Evolutionary conservation across 1,140 invertebrate genomes (phyloP).

Genomic region (Leptinotarsa undecemlineata): DNA sequence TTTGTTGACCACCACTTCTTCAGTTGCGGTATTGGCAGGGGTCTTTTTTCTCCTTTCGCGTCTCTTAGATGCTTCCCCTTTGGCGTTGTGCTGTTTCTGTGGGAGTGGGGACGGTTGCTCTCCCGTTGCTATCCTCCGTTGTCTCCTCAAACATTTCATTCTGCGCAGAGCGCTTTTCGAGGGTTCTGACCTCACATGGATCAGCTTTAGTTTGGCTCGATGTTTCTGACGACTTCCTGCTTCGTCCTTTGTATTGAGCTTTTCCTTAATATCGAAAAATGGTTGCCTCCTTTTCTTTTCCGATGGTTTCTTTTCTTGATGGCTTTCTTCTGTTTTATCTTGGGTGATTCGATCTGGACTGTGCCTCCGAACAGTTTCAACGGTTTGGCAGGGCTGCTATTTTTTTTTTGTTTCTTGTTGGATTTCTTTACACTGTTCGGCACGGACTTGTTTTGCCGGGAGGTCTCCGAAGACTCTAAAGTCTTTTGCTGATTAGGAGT

Average conservation of each 20-base stretch:
- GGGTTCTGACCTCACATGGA: slow-evolving; percentile 23
- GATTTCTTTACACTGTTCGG: slow-evolving; percentile 27
- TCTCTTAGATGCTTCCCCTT: slow-evolving; percentile 23
- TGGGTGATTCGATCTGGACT: slow-evolving; percentile 22
- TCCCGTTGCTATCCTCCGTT: slow-evolving; percentile 25
- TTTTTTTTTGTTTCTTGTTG: slow-evolving; percentile 34
- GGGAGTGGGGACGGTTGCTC: background rate
- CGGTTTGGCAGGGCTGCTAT: too few species aligned
- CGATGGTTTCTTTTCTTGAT: background rate
- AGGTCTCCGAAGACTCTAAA: slow-evolving; percentile 1
- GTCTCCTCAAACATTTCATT: slow-evolving; percentile 30
- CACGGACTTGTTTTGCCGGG: slow-evolving; percentile 17
- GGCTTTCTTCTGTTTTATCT: slow-evolving; percentile 19
- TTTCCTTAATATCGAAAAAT: slow-evolving; percentile 22
- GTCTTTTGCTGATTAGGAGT: slow-evolving; percentile 25
- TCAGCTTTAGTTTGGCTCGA: slow-evolving; percentile 35
- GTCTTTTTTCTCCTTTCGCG: slow-evolving; percentile 20
- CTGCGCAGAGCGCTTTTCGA: slow-evolving; percentile 43
- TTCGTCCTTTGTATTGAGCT: slow-evolving; percentile 12
- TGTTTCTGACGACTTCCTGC: slow-evolving; percentile 14
- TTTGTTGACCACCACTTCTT: slow-evolving; percentile 1
- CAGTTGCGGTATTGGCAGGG: slow-evolving; percentile 22
- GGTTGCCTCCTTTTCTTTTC: slow-evolving; percentile 31
- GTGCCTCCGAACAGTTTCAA: too few species aligned
- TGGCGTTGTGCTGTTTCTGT: slow-evolving; percentile 15